Evolutionary conservation across 53 echinoderm and acorn worm genomes (phyloP), one percentile per base, ranked within the genome.

Genomic region (Mesocentrotus franciscanus): DNA sequence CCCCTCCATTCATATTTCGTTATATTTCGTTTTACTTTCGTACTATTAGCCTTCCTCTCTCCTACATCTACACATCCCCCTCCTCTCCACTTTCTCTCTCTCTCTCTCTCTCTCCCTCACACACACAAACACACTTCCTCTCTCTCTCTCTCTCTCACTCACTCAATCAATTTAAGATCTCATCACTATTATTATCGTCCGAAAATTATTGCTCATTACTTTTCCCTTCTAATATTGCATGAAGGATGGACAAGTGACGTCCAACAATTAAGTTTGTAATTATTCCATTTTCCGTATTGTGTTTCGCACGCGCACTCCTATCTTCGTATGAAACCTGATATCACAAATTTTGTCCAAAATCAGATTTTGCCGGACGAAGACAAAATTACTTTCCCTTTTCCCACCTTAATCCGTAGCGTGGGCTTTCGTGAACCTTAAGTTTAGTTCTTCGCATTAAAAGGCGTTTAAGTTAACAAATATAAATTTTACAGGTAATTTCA

Each of bases 71-170:
- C 3, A 49, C n/a, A 4, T 78, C 32, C 14, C 81, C 16, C 14
- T 34, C 27, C 39, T 17, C 81, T 81, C 33, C 71, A 3, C n/a
- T 8, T 20, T 39, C 36, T 81, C 39, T 81, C 81, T 81, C 81
- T 34, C 4, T 13, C 81, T 35, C 81, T 30, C 81, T 81, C 11
- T 34, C 9, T 81, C 81, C 0, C 81, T 34, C 39, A 10, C n/a
- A n/a, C n/a, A n/a, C n/a, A n/a, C n/a, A n/a, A n/a, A n/a, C n/a
- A n/a, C n/a, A n/a, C 12, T 81, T 35, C 11, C 81, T 16, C 16
- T 39, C 81, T 81, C 35, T 81, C 36, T 81, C 35, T 81, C 14
- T 81, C 81, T 81, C 11, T 81, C 81, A 4, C 81, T 78, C 78
- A 26, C 32, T 35, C 35, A 26, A 26, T 14, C 20, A 68, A 20